Evolutionary conservation across 2,797 vertebrate species (phyloP).

Genomic region (Mallotus villosus): DNA sequence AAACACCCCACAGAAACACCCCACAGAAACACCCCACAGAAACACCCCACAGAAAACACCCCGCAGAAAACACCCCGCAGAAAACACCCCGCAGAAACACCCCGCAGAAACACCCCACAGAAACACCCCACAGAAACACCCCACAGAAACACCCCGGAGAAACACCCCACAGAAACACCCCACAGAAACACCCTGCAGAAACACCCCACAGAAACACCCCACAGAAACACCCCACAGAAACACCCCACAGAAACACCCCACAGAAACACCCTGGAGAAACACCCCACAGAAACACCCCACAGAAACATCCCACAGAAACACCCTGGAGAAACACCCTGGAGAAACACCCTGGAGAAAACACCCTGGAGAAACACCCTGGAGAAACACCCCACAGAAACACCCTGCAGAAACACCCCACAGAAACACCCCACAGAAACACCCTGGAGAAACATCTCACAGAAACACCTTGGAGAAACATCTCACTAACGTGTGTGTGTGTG

Average conservation of each 20-base stretch:
- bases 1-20: neutral
- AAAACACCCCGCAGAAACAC: constrained; percentile 6
- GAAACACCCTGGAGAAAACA: neutral
- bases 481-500: constrained; percentile 20
- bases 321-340: constrained; percentile 7
- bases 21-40: neutral
- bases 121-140: no score
- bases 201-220: no score
- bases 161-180: neutral
- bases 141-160: neutral
- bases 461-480: no score
- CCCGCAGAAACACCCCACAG: neutral
- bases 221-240: neutral
- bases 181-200: neutral
- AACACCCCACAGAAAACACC: no score
- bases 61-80: no score
- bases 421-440: neutral
- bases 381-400: constrained; percentile 12
- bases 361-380: neutral
- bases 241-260: neutral
- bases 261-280: no score
- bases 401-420: neutral
- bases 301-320: no score
- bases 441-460: no score
- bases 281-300: neutral